A percentile compares a stretch with the other conserved stretches of the same genome.
phyloP scores from a whole-genome alignment of 2,113 vertebrate genomes.

The Mohoua ochrocephala region DNA sequence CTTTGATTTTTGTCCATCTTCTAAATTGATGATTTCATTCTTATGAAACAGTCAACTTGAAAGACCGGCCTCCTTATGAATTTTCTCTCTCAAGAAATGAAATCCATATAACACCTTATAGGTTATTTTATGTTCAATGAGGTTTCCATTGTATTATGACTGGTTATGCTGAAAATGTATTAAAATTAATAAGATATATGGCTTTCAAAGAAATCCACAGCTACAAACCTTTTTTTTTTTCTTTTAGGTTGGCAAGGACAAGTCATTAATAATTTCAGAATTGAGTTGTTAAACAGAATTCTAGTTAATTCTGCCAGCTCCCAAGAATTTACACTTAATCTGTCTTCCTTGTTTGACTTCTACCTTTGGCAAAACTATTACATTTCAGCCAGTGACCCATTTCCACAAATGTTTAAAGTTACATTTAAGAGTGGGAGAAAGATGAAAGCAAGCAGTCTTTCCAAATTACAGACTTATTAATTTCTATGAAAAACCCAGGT shows the following conservation, averaged over 20 bases:
- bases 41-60: neutral
- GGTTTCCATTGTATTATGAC: conserved; percentile 39
- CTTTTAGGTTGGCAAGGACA: neutral
- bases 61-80: neutral
- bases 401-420: conserved; percentile 41
- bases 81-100: neutral
- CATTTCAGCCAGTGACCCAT: neutral
- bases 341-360: conserved; percentile 49
- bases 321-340: conserved; percentile 47
- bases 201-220: neutral
- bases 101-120: neutral
- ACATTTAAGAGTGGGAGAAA: neutral
- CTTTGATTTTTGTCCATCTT: conserved; percentile 11
- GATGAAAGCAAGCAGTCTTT: conserved; percentile 11
- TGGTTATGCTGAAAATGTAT: neutral
- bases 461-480: neutral
- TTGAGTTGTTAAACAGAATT: conserved; percentile 54
- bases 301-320: conserved; percentile 50
- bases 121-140: conserved; percentile 7
- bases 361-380: conserved; percentile 1
- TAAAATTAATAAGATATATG: conserved; percentile 28
- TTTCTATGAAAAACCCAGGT: neutral
- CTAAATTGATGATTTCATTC: neutral
- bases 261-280: conserved; percentile 53
- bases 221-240: neutral